These are phyloP conservation scores for Fulmarus glacialis DNA, from an alignment of 2,113 vertebrate genomes.

Conservation along the genomic window DNA sequence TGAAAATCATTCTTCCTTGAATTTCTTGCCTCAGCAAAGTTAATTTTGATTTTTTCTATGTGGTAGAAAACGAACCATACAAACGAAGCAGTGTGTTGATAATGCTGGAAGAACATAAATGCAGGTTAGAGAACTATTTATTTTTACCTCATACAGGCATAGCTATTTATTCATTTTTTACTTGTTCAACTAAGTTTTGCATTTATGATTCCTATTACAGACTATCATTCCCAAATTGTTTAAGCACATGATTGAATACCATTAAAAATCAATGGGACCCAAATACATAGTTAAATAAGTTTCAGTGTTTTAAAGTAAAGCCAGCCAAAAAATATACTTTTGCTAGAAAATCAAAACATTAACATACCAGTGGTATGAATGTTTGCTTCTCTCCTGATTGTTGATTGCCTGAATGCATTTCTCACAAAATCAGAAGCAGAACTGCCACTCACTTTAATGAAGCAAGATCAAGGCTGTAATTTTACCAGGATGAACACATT, in stretches of 20 bases:
- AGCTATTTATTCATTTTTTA: not conserved
- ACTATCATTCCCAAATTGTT: not conserved
- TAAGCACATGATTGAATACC: not conserved
- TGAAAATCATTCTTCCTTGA: not conserved
- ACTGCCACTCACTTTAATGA: not conserved
- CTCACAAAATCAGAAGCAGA: not conserved
- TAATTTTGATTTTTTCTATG: not conserved
- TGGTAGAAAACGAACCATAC: not conserved
- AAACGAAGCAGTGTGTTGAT: not conserved
- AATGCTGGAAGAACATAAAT: not conserved
- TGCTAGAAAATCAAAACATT: not conserved
- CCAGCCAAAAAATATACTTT: not conserved
- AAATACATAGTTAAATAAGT: not conserved
- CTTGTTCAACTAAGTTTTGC: not conserved
- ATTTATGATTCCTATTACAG: not conserved
- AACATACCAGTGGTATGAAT: not conserved
- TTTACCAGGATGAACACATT: not conserved
- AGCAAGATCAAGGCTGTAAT: not conserved
- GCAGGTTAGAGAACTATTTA: not conserved
- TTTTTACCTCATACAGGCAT: not conserved
- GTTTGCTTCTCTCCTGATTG: not conserved
- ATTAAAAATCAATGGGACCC: not conserved
- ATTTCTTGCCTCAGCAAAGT: not conserved
- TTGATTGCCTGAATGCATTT: not conserved
- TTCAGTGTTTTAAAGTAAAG: not conserved